Percentiles rank a stretch among this genome's conserved stretches.
Conservation (phyloP, 2,113 vertebrate species). For the Hydrolagus affinis region DNA sequence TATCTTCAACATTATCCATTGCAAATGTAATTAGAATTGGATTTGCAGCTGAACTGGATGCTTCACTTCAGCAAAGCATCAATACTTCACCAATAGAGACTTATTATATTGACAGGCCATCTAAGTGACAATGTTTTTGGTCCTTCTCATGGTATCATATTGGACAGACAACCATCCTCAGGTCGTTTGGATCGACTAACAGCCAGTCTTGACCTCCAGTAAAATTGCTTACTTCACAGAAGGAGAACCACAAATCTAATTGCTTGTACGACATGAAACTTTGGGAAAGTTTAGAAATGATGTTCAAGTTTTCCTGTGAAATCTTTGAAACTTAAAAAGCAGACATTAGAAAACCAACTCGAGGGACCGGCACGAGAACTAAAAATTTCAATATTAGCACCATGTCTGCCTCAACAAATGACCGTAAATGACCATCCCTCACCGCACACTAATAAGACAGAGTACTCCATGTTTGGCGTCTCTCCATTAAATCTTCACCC, state of each 20-base stretch:
- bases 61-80: too few species aligned
- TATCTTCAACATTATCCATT: too few species aligned
- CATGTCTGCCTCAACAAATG: neutral
- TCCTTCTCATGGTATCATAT: neutral
- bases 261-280: too few species aligned
- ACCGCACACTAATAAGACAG: neutral
- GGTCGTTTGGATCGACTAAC: neutral
- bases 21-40: too few species aligned
- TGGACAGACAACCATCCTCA: neutral
- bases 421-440: neutral
- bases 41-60: too few species aligned
- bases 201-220: neutral
- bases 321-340: neutral
- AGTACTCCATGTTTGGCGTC: neutral
- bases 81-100: too few species aligned
- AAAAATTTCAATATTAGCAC: neutral
- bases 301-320: neutral
- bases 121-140: neutral
- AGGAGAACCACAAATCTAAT: neutral
- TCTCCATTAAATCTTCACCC: neutral
- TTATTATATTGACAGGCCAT: neutral
- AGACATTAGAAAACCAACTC: neutral
- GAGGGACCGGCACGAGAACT: too few species aligned
- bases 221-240: neutral
- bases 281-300: neutral